These are phyloP conservation scores for Temnopleurus reevesii DNA, from an alignment of 53 echinoderm and acorn worm species.

Conservation along the genomic window DNA sequence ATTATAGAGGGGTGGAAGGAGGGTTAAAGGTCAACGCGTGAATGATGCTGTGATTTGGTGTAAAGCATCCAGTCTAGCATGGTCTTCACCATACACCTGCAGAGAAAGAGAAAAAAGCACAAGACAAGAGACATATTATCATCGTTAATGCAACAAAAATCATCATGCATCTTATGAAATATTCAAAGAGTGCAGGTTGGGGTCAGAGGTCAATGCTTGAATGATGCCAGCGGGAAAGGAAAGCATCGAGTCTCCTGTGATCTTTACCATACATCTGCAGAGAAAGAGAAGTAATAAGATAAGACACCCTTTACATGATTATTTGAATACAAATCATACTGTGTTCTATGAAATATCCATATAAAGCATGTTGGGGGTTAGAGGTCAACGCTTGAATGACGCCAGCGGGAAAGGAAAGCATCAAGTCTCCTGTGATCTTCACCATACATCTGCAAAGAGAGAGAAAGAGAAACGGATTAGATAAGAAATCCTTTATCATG, in stretches of 20 bases:
- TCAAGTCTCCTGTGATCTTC: constrained; percentile 93
- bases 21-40: constrained; percentile 84
- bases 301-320: no score
- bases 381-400: constrained; percentile 88
- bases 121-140: no score
- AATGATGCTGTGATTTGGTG: constrained; percentile 89
- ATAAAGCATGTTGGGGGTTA: constrained; percentile 87
- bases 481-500: no score
- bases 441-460: constrained; percentile 88
- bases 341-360: no score
- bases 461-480: no score
- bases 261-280: constrained; percentile 94
- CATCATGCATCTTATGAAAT: no score
- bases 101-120: background rate
- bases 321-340: no score
- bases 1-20: no score
- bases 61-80: constrained; percentile 92
- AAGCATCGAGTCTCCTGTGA: constrained; percentile 95
- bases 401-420: constrained; percentile 95
- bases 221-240: constrained; percentile 99
- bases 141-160: no score
- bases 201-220: constrained; percentile 87
- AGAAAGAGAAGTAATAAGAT: no score
- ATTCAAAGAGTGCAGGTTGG: no score
- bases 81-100: constrained; percentile 79